These are phyloP conservation scores for Campopleginae sp. DNA, from an alignment of 2,888 invertebrate species.

Conservation along the genomic window DNA sequence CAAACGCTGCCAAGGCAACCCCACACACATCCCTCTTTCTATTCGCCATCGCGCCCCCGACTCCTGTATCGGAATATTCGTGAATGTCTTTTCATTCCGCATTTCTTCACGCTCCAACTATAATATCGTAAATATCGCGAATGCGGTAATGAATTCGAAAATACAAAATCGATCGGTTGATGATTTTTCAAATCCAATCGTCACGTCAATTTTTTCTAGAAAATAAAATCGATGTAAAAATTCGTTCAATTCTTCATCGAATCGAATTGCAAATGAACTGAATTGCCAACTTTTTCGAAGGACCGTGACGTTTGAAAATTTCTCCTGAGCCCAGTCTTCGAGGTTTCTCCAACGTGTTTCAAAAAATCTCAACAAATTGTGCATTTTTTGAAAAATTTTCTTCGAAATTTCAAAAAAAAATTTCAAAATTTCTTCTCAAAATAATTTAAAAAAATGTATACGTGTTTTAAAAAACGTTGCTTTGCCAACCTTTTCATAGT, in stretches of 20 bases:
- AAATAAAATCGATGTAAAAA: background rate
- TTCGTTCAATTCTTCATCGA: background rate
- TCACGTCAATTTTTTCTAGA: background rate
- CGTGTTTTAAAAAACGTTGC: background rate
- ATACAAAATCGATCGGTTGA: background rate
- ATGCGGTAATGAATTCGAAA: background rate
- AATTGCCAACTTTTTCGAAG: background rate
- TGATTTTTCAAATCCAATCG: background rate
- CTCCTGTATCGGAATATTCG: constrained; percentile 52
- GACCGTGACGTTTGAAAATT: no score
- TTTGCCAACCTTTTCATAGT: background rate
- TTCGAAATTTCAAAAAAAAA: no score
- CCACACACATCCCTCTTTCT: constrained; percentile 42
- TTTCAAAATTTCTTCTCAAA: background rate
- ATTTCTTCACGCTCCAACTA: constrained; percentile 4
- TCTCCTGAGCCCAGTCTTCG: background rate
- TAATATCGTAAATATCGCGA: background rate
- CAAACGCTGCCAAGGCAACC: constrained; percentile 46
- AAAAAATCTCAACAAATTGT: background rate
- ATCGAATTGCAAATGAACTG: background rate
- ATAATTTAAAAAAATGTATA: background rate
- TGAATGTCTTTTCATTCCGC: constrained; percentile 1
- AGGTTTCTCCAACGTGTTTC: background rate
- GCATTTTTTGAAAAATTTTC: background rate
- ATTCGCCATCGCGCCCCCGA: constrained; percentile 55